These are phyloP conservation scores for Philotrypesis tridentata DNA, from an alignment of 1,140 invertebrate species.

Conservation along the genomic window DNA sequence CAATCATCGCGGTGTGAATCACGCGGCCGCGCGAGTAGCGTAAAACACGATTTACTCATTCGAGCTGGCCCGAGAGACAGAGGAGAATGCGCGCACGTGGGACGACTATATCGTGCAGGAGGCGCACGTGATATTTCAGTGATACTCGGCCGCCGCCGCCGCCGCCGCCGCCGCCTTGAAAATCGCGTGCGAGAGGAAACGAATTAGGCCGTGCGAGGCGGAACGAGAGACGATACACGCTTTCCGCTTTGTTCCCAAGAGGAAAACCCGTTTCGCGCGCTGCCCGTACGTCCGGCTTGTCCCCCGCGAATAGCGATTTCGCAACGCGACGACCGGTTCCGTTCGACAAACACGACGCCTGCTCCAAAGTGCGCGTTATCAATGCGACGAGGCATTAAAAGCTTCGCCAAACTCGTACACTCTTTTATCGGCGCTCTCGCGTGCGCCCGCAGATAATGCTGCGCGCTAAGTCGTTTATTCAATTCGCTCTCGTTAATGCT, in stretches of 20 bases:
- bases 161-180: conserved; percentile 30
- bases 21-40: background rate
- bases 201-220: conserved; percentile 2
- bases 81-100: conserved; percentile 23
- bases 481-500: background rate
- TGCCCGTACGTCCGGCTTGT: background rate
- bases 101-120: background rate
- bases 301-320: conserved; percentile 26
- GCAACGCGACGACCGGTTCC: background rate
- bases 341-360: conserved; percentile 1
- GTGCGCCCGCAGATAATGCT: background rate
- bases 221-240: background rate
- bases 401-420: background rate
- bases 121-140: conserved; percentile 15
- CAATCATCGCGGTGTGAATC: conserved; percentile 41
- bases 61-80: background rate
- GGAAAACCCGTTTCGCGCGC: conserved; percentile 2
- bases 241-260: conserved; percentile 6
- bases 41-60: conserved; percentile 27
- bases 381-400: background rate
- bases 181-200: conserved; percentile 9
- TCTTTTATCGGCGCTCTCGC: background rate
- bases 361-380: conserved; percentile 6
- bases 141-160: too few species aligned
- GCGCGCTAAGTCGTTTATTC: conserved; percentile 2